A percentile compares a stretch with the other conserved stretches of the same genome.
Conservation (phyloP, 1,140 invertebrate species). For the Belonocnema kinseyi region DNA sequence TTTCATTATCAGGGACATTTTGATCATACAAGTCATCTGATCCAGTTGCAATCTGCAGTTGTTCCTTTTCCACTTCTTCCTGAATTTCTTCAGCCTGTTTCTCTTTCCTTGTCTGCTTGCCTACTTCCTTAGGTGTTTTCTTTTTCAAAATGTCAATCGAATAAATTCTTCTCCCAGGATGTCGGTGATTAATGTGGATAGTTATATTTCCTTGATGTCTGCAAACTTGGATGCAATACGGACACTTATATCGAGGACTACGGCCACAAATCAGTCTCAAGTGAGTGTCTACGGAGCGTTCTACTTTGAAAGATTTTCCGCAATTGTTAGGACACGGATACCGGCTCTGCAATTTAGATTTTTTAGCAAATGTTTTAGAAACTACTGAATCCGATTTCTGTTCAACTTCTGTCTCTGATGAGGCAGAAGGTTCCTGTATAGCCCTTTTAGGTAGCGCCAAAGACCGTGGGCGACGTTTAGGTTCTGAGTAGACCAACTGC, state of each 20-base stretch:
- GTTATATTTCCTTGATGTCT: constrained; percentile 38
- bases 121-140: not conserved
- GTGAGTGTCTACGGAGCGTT: constrained; percentile 48
- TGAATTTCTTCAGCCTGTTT: not conserved
- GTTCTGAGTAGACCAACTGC: not conserved
- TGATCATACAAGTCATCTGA: not conserved
- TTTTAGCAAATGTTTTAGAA: not conserved
- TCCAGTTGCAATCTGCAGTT: not conserved
- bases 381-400: not conserved
- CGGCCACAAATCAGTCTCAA: constrained; percentile 71
- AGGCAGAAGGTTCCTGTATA: not conserved
- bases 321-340: not conserved
- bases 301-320: not conserved
- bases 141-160: not conserved
- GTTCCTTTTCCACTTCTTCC: too few relatives aligned
- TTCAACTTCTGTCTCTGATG: not conserved
- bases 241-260: constrained; percentile 70
- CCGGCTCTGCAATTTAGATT: not conserved
- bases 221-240: constrained; percentile 63
- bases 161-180: not conserved
- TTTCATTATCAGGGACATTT: not conserved
- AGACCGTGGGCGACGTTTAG: not conserved
- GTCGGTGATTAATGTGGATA: not conserved
- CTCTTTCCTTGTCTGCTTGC: not conserved
- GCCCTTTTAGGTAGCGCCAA: not conserved